Conservation (phyloP, 2,113 vertebrate genomes). For the Siniperca knerii region DNA sequence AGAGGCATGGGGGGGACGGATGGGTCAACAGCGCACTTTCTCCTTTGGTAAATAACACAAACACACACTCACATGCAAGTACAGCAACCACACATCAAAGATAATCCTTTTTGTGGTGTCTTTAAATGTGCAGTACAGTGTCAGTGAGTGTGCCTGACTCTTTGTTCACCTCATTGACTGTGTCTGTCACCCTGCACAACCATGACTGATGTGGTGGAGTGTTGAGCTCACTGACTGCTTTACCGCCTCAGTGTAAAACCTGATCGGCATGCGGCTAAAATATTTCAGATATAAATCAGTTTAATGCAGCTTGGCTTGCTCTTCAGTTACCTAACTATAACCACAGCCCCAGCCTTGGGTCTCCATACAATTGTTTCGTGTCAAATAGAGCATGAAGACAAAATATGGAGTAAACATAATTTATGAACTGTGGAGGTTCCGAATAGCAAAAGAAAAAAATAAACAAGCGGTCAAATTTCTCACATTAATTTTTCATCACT, state of each 20-base stretch:
- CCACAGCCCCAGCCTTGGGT: not conserved
- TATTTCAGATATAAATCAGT: conserved; percentile 61
- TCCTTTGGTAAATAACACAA: conserved; percentile 17
- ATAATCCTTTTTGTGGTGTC: conserved; percentile 13
- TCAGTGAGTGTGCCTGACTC: conserved; percentile 28
- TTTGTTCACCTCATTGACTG: conserved; percentile 35
- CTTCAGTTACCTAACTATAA: conserved; percentile 19
- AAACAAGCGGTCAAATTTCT: conserved; percentile 68
- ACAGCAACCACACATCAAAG: conserved; percentile 24
- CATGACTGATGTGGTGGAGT: conserved; percentile 49
- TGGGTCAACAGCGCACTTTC: conserved; percentile 41
- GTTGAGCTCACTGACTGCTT: conserved; percentile 54
- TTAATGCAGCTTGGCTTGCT: conserved; percentile 5
- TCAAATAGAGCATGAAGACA: conserved; percentile 2
- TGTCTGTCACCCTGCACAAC: conserved; percentile 3
- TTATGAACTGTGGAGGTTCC: conserved; percentile 33
- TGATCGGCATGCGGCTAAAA: conserved; percentile 41
- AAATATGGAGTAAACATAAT: conserved; percentile 42
- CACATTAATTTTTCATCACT: conserved; percentile 75
- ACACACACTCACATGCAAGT: conserved; percentile 3
- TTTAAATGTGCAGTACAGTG: conserved; percentile 11
- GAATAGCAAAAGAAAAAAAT: conserved; percentile 53
- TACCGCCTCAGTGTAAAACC: conserved; percentile 49
- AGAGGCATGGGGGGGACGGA: conserved; percentile 18
- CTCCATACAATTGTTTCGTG: not conserved